Evolutionary conservation across 2,888 invertebrate genomes (phyloP).

Genomic region (Brenthis daphne): DNA sequence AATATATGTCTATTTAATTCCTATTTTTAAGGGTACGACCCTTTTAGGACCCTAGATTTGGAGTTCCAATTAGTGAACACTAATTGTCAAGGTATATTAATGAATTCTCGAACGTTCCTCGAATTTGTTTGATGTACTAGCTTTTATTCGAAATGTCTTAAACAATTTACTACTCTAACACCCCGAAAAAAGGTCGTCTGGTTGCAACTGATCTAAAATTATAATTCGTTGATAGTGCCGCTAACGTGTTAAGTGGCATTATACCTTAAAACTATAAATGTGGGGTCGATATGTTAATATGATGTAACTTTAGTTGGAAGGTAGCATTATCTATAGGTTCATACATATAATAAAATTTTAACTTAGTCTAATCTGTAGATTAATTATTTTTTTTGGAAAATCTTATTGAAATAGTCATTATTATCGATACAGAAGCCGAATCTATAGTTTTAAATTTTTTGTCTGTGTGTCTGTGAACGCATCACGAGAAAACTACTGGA

Average conservation of each 20-base stretch:
- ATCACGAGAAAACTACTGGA: too few relatives aligned
- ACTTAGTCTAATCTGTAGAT: too few relatives aligned
- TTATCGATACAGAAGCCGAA: too few relatives aligned
- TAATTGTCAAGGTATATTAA: conserved; percentile 53
- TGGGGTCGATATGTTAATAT: conserved; percentile 12
- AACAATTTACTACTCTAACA: conserved; percentile 15
- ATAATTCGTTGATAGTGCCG: conserved; percentile 7
- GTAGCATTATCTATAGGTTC: too few relatives aligned
- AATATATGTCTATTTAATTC: conserved; percentile 21
- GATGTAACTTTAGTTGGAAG: too few relatives aligned
- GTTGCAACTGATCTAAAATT: conserved; percentile 9
- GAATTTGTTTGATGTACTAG: conserved; percentile 50
- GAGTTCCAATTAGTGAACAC: conserved; percentile 58
- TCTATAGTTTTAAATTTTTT: too few relatives aligned
- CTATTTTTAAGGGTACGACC: conserved; percentile 26
- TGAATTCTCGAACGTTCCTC: conserved; percentile 48
- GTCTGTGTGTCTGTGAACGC: too few relatives aligned
- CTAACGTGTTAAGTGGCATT: conserved; percentile 11
- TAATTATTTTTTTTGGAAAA: too few relatives aligned
- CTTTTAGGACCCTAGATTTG: conserved; percentile 43
- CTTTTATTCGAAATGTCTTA: conserved; percentile 23
- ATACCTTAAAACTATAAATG: conserved; percentile 11
- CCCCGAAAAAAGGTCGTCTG: conserved; percentile 16
- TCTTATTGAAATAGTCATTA: too few relatives aligned
- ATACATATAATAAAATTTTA: too few relatives aligned